Conservation (phyloP, 2,888 invertebrate genomes). For the Thalpophila matura region DNA sequence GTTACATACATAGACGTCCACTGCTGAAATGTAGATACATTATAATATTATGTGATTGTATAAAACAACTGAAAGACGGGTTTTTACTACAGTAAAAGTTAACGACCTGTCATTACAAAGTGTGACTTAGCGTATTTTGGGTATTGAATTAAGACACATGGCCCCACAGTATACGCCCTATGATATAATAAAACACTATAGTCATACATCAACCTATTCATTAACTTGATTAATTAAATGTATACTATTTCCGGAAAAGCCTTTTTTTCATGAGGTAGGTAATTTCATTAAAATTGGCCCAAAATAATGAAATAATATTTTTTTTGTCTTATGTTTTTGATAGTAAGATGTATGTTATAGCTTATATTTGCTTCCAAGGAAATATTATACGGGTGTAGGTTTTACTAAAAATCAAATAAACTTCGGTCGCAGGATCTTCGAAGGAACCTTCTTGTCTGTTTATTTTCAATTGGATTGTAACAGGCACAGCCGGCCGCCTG, state of each 20-base stretch:
- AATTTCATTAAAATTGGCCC: conserved; percentile 4
- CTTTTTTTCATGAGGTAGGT: not conserved
- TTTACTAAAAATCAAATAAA: not conserved
- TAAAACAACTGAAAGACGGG: conserved; percentile 9
- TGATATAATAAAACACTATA: conserved; percentile 21
- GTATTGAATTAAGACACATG: conserved; percentile 36
- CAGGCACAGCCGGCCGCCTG: not conserved
- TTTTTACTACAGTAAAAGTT: conserved; percentile 17
- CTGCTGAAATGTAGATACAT: too few species aligned
- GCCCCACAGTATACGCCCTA: conserved; percentile 9
- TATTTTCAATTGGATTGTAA: conserved; percentile 8
- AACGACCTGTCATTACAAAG: conserved; percentile 53
- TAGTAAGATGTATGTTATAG: too few species aligned
- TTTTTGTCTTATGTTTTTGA: too few species aligned
- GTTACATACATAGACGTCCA: too few species aligned
- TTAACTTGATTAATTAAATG: conserved; percentile 38
- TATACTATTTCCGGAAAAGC: conserved; percentile 17
- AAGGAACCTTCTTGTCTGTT: not conserved
- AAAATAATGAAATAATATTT: too few species aligned
- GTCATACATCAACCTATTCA: conserved; percentile 16
- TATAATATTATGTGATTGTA: not conserved
- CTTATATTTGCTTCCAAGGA: too few species aligned
- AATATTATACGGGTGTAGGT: too few species aligned
- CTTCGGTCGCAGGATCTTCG: not conserved
- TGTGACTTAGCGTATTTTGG: conserved; percentile 59